Conservation (phyloP, 2,113 vertebrate species). For the Gambusia holbrooki region DNA sequence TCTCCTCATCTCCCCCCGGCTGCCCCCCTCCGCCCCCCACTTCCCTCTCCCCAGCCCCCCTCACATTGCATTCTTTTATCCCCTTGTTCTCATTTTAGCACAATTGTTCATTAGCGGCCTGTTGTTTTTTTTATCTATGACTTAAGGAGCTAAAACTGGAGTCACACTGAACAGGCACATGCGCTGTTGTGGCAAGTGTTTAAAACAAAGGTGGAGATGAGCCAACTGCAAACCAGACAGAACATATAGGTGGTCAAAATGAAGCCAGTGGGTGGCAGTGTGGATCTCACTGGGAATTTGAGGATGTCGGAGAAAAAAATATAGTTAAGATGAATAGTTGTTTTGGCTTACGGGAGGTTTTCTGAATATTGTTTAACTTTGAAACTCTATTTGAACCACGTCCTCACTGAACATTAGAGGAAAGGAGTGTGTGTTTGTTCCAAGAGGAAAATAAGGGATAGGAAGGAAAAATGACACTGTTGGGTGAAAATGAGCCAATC, state of each 20-base stretch:
- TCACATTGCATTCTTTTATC: slow-evolving; percentile 7
- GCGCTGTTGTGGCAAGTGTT: neutral
- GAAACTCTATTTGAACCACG: neutral
- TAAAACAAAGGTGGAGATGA: neutral
- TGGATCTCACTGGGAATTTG: neutral
- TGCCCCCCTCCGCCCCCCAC: neutral
- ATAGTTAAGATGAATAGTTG: neutral
- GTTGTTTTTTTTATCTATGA: neutral
- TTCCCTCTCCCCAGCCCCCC: neutral
- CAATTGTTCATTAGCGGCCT: neutral
- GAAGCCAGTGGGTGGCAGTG: neutral
- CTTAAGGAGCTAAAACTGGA: neutral
- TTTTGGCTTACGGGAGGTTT: neutral
- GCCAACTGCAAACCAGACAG: neutral
- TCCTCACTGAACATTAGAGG: neutral
- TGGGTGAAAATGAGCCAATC: slow-evolving; percentile 40
- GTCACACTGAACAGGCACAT: neutral
- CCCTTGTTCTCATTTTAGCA: slow-evolving; percentile 16
- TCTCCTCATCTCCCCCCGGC: slow-evolving; percentile 1
- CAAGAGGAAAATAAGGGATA: slow-evolving; percentile 11
- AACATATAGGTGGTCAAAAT: neutral
- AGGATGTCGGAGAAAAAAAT: neutral
- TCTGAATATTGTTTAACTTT: neutral
- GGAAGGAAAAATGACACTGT: neutral
- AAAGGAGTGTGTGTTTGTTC: slow-evolving; percentile 7